Evolutionary conservation across 2,797 vertebrate genomes (phyloP), one percentile per base, ranked within the genome.

Genomic region (Liparis tanakae): DNA sequence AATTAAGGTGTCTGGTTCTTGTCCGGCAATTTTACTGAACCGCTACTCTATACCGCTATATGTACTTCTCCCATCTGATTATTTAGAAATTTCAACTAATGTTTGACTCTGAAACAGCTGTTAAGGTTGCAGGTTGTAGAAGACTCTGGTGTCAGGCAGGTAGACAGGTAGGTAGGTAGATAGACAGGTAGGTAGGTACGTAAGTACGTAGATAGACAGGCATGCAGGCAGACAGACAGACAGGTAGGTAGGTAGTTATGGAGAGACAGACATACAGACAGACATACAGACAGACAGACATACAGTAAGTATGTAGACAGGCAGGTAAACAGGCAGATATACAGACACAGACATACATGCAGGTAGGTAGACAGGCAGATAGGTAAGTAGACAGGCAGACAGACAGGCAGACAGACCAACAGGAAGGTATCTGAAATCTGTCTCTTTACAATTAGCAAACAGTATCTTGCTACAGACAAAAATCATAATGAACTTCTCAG

Each of bases 401-500:
- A 46, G 43, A 46, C 43, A 46, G 43, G 43, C 6, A 46, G 44
- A 15, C 25, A 30, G 25, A 30, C 25, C 15, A 15, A 46, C 43
- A 46, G 43, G 43, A 15, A 46, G 44, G 25, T 30, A 30, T 30
- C 25, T 30, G 25, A 30, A 15, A 44, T 56, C 66, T 55, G 17
- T 37, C 55, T 34, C 46, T 46, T 74, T 53, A 65, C 50, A 81
- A 13, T 10, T 33, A 54, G 43, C 30, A n/a, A 67, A 39, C 59
- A 70, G 46, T 15, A 77, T 25, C 48, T 46, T 0, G 6, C 61
- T 46, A 68, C 30, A 90, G 82, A 82, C 84, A 67, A 82, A 82
- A 90, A 83, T 76, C 86, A 79, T 67, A 73, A 88, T 67, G 66
- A 79, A 77, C 57, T 80, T 77, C 83, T 79, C 75, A 83, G 83